A percentile compares a stretch with the other conserved stretches of the same genome.
Evolutionary conservation across 1,140 invertebrate genomes (phyloP).

Genomic region (Drosophila varians): DNA sequence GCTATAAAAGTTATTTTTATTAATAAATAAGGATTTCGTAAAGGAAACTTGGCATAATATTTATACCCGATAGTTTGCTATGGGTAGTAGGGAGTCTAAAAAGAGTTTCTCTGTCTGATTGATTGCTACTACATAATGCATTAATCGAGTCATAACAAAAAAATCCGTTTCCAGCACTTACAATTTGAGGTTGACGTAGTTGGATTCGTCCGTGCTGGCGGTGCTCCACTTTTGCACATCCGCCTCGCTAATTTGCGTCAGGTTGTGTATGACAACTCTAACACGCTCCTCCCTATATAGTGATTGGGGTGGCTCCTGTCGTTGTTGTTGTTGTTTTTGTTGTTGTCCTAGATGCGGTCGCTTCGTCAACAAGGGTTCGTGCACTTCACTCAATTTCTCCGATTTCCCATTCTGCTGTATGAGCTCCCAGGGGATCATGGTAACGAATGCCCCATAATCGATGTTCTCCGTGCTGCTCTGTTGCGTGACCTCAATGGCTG

Average conservation of each 20-base stretch:
- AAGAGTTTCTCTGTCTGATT: too few relatives aligned
- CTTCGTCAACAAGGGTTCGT: slow-evolving; percentile 65
- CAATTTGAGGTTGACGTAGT: slow-evolving; percentile 81
- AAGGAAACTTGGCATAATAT: too few relatives aligned
- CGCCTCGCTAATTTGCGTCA: slow-evolving; percentile 80
- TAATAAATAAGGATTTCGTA: too few relatives aligned
- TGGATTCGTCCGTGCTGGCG: slow-evolving; percentile 36
- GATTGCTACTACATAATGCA: neutral
- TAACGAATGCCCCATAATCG: slow-evolving; percentile 66
- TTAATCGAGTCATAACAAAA: slow-evolving; percentile 22
- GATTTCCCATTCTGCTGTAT: slow-evolving; percentile 76
- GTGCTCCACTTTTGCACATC: slow-evolving; percentile 70
- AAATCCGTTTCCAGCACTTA: slow-evolving; percentile 33
- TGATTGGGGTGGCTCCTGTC: slow-evolving; percentile 16
- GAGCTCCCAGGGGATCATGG: slow-evolving; percentile 74
- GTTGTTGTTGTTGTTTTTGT: slow-evolving; percentile 9
- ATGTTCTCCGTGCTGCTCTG: slow-evolving; percentile 48
- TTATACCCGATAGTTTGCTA: too few relatives aligned
- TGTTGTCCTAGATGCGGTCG: slow-evolving; percentile 37
- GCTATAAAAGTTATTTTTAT: neutral
- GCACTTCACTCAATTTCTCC: slow-evolving; percentile 70
- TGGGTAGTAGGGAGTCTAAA: too few relatives aligned
- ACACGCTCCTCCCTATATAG: slow-evolving; percentile 65
- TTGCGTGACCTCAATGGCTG: slow-evolving; percentile 24
- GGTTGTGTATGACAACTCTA: slow-evolving; percentile 84